Percentiles rank a stretch among this genome's conserved stretches.
Evolutionary conservation across 1,140 invertebrate genomes (phyloP).

Genomic region (Frieseomelitta varia): DNA sequence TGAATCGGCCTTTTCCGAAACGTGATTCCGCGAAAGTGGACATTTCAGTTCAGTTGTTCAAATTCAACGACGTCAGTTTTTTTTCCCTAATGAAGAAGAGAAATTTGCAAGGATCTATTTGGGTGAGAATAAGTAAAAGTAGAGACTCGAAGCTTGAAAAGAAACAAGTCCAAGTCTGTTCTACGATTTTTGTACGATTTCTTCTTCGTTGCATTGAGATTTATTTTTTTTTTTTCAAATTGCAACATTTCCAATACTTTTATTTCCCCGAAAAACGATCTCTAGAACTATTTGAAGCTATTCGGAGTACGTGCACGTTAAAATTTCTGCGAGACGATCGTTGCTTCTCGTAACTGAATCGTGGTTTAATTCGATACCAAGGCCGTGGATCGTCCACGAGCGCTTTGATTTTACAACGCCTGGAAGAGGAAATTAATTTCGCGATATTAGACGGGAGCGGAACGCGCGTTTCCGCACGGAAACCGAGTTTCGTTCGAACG

Average conservation of each 20-base stretch:
- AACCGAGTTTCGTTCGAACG: background rate
- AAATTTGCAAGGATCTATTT: no score
- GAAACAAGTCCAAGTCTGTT: no score
- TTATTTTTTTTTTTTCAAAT: no score
- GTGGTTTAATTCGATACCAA: background rate
- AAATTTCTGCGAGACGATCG: background rate
- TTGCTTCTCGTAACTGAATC: constrained; percentile 11
- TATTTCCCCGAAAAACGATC: no score
- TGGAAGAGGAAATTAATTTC: constrained; percentile 10
- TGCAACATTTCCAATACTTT: no score
- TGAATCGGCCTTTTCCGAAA: background rate
- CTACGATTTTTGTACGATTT: no score
- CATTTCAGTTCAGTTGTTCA: background rate
- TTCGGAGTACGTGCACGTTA: background rate
- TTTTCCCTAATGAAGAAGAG: no score
- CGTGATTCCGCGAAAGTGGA: background rate
- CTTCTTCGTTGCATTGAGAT: no score
- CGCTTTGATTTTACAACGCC: background rate
- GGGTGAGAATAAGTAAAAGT: no score
- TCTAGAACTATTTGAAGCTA: background rate
- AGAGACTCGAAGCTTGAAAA: no score
- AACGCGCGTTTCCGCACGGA: background rate
- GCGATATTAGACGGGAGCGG: constrained; percentile 6
- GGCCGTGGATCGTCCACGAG: background rate
- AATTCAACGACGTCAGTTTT: no score